phyloP scores from a whole-genome alignment of 2,797 vertebrate species.

The Tachyglossus aculeatus region DNA sequence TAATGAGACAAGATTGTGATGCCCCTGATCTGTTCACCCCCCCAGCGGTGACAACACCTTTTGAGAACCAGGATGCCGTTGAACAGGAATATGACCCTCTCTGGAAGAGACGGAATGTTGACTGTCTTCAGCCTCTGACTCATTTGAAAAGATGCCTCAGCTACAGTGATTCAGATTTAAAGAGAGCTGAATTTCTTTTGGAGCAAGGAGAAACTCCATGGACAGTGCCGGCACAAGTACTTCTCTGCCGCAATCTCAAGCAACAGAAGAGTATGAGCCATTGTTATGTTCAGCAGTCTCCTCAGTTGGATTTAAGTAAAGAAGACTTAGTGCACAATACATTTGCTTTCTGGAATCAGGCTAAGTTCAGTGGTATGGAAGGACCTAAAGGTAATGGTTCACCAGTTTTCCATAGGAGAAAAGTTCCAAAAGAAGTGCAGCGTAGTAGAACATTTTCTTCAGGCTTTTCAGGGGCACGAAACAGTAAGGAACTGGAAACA shows the following conservation, averaged over 20 bases:
- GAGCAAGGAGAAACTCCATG: constrained; percentile 79
- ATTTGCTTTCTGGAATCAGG: constrained; percentile 80
- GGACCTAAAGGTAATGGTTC: constrained; percentile 51
- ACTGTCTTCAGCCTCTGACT: constrained; percentile 73
- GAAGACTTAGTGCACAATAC: constrained; percentile 64
- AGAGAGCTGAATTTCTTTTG: constrained; percentile 70
- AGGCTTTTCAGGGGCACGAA: constrained; percentile 64
- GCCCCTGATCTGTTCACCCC: constrained; percentile 53
- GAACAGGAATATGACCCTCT: constrained; percentile 81
- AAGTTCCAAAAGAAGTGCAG: constrained; percentile 70
- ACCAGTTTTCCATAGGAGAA: constrained; percentile 62
- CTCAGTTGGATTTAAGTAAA: constrained; percentile 62
- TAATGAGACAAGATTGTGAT: constrained; percentile 83
- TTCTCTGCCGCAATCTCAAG: constrained; percentile 55
- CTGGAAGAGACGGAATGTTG: constrained; percentile 77
- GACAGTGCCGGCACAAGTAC: constrained; percentile 63
- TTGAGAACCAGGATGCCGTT: constrained; percentile 62
- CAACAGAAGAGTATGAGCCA: constrained; percentile 67
- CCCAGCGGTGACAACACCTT: constrained; percentile 55
- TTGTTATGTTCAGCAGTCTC: constrained; percentile 3
- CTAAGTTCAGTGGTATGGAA: constrained; percentile 59
- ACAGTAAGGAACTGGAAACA: constrained; percentile 45
- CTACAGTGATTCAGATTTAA: constrained; percentile 90
- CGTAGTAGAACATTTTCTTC: constrained; percentile 81
- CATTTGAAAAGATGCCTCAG: constrained; percentile 79